phyloP scores from a whole-genome alignment of 2,797 vertebrate genomes.

The Malacoctenus gilli region DNA sequence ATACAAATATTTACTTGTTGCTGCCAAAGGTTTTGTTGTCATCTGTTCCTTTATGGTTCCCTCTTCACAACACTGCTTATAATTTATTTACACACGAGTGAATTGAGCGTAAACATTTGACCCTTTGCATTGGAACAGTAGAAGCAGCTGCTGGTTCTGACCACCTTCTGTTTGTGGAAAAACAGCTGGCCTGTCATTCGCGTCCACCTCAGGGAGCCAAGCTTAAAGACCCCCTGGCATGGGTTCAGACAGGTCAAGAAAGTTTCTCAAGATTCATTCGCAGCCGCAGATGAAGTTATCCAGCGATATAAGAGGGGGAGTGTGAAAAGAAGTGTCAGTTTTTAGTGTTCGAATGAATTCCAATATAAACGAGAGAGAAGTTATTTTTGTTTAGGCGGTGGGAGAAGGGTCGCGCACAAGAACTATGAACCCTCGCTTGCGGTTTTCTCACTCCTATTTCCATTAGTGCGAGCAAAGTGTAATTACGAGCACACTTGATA shows the following conservation, averaged over 20 bases:
- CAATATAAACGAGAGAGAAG: background rate
- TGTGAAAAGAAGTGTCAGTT: conserved; percentile 3
- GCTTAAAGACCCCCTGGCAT: background rate
- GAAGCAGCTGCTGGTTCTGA: background rate
- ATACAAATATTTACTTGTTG: too few species aligned
- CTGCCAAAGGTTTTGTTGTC: too few species aligned
- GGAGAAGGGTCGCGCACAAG: background rate
- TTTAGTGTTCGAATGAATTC: conserved; percentile 18
- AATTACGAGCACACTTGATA: conserved; percentile 26
- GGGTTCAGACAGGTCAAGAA: background rate
- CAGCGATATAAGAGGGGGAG: conserved; percentile 5
- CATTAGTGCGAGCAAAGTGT: conserved; percentile 23
- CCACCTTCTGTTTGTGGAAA: background rate
- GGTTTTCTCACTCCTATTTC: conserved; percentile 4
- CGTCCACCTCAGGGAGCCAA: background rate
- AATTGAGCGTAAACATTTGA: too few species aligned
- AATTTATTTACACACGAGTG: too few species aligned
- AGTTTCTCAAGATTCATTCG: conserved; percentile 27
- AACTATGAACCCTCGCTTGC: conserved; percentile 10
- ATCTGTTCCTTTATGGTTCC: too few species aligned
- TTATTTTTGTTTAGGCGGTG: background rate
- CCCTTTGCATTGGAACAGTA: too few species aligned
- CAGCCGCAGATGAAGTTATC: conserved; percentile 44
- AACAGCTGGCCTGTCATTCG: background rate
- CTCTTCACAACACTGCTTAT: too few species aligned